A percentile compares a stretch with the other conserved stretches of the same genome.
These are phyloP conservation scores for Cancer borealis DNA, from an alignment of 2,888 invertebrate species.

Conservation along the genomic window DNA sequence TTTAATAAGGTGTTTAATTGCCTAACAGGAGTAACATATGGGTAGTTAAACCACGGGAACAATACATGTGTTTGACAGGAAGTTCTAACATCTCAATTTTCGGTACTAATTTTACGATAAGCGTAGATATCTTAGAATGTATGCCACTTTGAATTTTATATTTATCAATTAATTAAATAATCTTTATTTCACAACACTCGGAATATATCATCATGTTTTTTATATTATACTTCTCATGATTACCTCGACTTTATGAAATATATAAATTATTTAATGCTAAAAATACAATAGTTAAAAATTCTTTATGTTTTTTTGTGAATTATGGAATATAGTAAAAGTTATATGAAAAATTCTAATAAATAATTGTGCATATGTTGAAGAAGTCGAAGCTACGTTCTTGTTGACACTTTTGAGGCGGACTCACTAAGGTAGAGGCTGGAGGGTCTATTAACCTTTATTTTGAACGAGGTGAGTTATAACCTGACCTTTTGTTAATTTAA, in stretches of 20 bases:
- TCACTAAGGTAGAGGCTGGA: background rate
- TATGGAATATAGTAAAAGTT: background rate
- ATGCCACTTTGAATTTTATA: background rate
- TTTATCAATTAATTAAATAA: background rate
- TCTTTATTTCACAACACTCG: background rate
- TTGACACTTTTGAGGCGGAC: background rate
- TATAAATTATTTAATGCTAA: background rate
- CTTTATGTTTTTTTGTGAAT: background rate
- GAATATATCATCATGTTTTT: background rate
- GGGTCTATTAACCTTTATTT: background rate
- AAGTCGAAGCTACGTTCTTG: background rate
- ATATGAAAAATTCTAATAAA: background rate
- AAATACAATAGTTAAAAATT: background rate
- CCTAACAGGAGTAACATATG: background rate
- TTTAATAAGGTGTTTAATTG: background rate
- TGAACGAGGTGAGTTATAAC: background rate
- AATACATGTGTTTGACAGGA: background rate
- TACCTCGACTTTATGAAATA: background rate
- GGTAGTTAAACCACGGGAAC: background rate
- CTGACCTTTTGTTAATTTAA: background rate
- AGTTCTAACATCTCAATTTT: background rate
- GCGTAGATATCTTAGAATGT: too few species aligned
- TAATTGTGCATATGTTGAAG: background rate
- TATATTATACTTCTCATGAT: background rate
- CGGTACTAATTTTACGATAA: background rate